These are phyloP conservation scores for Hemitrygon akajei DNA, from an alignment of 2,797 vertebrate genomes.

Conservation along the genomic window DNA sequence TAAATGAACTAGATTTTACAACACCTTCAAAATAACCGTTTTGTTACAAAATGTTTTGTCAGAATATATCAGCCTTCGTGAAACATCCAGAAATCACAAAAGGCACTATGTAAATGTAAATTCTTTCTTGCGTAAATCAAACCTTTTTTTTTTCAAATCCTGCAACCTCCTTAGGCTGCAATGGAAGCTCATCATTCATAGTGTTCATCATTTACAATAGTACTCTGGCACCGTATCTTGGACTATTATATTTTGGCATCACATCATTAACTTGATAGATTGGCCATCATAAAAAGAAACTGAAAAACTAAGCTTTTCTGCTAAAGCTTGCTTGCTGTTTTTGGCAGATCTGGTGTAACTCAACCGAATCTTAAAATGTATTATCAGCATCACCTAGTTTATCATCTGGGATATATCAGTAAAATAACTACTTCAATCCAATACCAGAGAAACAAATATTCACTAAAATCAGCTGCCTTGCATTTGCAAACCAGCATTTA, in stretches of 20 bases:
- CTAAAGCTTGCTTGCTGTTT: background rate
- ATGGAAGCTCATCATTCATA: background rate
- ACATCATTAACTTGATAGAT: conserved; percentile 26
- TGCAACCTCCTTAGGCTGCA: background rate
- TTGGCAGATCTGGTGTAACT: background rate
- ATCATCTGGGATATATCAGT: background rate
- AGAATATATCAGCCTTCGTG: background rate
- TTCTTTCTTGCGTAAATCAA: background rate
- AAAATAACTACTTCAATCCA: background rate
- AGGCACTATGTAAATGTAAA: background rate
- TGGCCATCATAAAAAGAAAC: background rate
- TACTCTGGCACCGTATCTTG: background rate
- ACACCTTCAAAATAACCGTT: background rate
- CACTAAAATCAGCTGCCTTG: background rate
- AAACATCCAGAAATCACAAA: background rate
- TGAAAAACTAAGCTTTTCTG: conserved; percentile 3
- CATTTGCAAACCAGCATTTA: background rate
- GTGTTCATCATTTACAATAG: conserved; percentile 3
- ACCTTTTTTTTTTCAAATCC: background rate
- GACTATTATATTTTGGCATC: background rate
- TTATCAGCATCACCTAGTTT: background rate
- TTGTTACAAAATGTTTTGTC: background rate
- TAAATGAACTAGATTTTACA: background rate
- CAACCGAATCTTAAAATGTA: background rate
- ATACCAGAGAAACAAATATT: background rate